phyloP scores from a whole-genome alignment of 2,888 invertebrate species.

The Rhagium mordax region DNA sequence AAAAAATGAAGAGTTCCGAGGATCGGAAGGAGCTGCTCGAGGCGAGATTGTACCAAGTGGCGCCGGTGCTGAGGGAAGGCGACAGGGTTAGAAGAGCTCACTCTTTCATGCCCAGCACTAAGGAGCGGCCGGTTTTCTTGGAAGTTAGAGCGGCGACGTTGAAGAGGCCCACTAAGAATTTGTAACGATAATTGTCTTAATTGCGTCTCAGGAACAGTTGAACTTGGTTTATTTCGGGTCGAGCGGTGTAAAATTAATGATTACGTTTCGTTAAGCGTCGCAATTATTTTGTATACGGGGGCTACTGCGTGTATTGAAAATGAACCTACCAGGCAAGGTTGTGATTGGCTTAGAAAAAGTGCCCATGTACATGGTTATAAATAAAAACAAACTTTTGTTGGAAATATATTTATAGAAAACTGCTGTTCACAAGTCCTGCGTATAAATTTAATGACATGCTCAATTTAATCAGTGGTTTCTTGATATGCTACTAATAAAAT shows the following conservation, averaged over 20 bases:
- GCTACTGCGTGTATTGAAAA: too few relatives aligned
- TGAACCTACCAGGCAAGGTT: too few relatives aligned
- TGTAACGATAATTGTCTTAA: conserved; percentile 1
- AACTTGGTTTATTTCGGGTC: not conserved
- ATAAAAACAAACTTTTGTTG: too few relatives aligned
- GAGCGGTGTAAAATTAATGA: not conserved
- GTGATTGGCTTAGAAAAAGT: too few relatives aligned
- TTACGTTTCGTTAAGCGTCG: not conserved
- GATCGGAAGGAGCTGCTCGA: conserved; percentile 75
- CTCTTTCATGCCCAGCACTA: conserved; percentile 81
- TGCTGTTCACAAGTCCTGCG: too few relatives aligned
- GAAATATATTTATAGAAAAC: too few relatives aligned
- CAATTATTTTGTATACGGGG: not conserved
- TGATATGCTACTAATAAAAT: too few relatives aligned
- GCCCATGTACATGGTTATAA: too few relatives aligned
- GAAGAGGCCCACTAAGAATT: conserved; percentile 55
- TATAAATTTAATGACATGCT: too few relatives aligned
- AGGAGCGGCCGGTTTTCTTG: conserved; percentile 70
- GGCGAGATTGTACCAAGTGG: conserved; percentile 72
- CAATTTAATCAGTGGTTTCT: too few relatives aligned
- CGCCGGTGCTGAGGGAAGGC: conserved; percentile 73
- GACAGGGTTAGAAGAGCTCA: conserved; percentile 78
- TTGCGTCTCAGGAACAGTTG: not conserved
- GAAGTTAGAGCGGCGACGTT: conserved; percentile 67
- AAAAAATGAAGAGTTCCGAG: conserved; percentile 80